Percentiles rank a stretch among this genome's conserved stretches.
phyloP scores from a whole-genome alignment of 1,140 invertebrate species.

The Mesaphorura yosii region DNA sequence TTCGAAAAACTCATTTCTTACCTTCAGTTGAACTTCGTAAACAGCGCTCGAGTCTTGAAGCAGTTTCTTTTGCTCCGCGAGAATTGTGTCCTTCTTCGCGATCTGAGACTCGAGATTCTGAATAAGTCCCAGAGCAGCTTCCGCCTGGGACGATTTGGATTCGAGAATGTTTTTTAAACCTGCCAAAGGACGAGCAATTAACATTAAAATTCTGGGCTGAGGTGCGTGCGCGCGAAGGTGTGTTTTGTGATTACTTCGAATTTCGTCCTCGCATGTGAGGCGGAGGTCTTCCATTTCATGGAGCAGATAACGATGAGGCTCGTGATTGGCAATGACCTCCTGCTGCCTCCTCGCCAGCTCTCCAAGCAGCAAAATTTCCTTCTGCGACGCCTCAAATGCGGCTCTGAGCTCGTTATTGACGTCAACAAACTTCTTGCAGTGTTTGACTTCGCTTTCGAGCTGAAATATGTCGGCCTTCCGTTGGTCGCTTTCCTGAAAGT shows the following conservation, averaged over 20 bases:
- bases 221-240: background rate
- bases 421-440: conserved; percentile 8
- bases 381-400: conserved; percentile 20
- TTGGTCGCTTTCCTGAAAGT: conserved; percentile 16
- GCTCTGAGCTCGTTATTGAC: conserved; percentile 20
- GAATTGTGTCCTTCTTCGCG: conserved; percentile 39
- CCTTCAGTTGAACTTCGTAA: conserved; percentile 42
- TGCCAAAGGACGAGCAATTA: background rate
- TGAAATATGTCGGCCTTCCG: conserved; percentile 16
- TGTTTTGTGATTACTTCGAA: conserved; percentile 6
- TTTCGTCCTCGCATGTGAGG: conserved; percentile 22
- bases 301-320: conserved; percentile 2
- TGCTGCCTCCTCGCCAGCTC: conserved; percentile 26
- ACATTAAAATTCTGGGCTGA: conserved; percentile 37
- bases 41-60: conserved; percentile 43
- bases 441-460: conserved; percentile 14
- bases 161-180: conserved; percentile 33
- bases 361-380: conserved; percentile 26
- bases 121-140: conserved; percentile 41
- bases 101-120: conserved; percentile 41
- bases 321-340: conserved; percentile 7
- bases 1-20: conserved; percentile 26
- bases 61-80: conserved; percentile 42
- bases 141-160: conserved; percentile 37
- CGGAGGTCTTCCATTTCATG: conserved; percentile 25